Evolutionary conservation across 2,888 invertebrate species (phyloP).

Genomic region (Geotrupes spiniger): DNA sequence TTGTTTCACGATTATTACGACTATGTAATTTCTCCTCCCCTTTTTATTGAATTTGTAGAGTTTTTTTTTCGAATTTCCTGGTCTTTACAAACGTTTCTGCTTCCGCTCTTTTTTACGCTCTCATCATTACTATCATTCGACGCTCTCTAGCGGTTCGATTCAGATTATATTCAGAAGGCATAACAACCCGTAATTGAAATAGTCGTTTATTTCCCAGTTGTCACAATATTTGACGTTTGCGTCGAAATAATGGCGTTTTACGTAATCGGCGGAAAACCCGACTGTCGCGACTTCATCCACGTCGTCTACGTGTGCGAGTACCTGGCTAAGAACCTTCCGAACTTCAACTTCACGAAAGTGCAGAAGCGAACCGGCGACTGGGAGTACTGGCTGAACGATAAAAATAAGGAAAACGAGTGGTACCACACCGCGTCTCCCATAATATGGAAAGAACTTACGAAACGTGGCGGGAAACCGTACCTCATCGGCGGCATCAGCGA

Average conservation of each 20-base stretch:
- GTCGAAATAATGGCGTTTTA: constrained; percentile 47
- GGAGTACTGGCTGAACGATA: constrained; percentile 55
- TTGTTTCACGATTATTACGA: no score
- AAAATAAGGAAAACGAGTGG: constrained; percentile 57
- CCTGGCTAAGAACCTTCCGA: constrained; percentile 54
- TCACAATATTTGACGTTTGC: no score
- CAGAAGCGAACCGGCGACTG: constrained; percentile 54
- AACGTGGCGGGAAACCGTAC: constrained; percentile 55
- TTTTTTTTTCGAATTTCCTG: no score
- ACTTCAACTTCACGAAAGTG: constrained; percentile 55
- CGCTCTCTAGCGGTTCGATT: no score
- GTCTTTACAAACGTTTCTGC: no score
- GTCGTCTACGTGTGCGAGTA: constrained; percentile 56
- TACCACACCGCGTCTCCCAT: constrained; percentile 56
- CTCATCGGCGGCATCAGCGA: constrained; percentile 60
- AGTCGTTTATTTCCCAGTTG: no score
- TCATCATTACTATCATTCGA: no score
- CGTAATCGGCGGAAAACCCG: constrained; percentile 57
- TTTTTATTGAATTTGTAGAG: no score
- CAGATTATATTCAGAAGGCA: no score
- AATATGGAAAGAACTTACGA: constrained; percentile 61
- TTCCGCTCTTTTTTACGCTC: no score
- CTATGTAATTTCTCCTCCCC: no score
- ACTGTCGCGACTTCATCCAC: constrained; percentile 55
- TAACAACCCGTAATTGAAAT: no score